phyloP scores from a whole-genome alignment of 2,113 vertebrate genomes.

The Trematomus loennbergii region DNA sequence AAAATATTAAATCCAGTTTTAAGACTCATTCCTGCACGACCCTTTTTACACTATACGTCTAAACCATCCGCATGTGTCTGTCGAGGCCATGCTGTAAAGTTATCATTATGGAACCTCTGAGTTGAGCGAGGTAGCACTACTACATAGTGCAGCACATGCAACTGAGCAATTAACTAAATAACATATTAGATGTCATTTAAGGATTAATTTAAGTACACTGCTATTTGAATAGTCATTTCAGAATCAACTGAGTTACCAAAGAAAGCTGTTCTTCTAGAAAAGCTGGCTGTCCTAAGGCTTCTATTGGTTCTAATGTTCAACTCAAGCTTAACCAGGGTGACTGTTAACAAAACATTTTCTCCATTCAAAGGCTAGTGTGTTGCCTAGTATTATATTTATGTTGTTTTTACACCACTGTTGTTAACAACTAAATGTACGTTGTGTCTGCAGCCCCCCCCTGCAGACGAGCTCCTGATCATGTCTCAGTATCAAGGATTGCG shows the following conservation, averaged over 20 bases:
- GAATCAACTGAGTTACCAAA: background rate
- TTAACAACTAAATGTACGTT: background rate
- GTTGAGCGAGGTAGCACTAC: background rate
- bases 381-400: background rate
- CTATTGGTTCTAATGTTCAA: background rate
- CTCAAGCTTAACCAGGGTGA: background rate
- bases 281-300: background rate
- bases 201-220: background rate
- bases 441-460: conserved; percentile 86
- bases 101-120: background rate
- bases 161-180: background rate
- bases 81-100: background rate
- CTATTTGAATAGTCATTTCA: conserved; percentile 1
- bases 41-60: too few relatives aligned
- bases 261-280: background rate
- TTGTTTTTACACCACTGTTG: background rate
- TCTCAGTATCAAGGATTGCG: conserved; percentile 91
- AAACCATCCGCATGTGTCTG: background rate
- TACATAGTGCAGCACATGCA: background rate
- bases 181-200: background rate
- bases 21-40: too few relatives aligned
- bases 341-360: background rate
- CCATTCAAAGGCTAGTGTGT: background rate
- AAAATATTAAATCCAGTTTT: too few relatives aligned
- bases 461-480: conserved; percentile 90